Base-by-base conservation (phyloP, 2,888 invertebrate genomes). In the Punctoribates punctum region DNA sequence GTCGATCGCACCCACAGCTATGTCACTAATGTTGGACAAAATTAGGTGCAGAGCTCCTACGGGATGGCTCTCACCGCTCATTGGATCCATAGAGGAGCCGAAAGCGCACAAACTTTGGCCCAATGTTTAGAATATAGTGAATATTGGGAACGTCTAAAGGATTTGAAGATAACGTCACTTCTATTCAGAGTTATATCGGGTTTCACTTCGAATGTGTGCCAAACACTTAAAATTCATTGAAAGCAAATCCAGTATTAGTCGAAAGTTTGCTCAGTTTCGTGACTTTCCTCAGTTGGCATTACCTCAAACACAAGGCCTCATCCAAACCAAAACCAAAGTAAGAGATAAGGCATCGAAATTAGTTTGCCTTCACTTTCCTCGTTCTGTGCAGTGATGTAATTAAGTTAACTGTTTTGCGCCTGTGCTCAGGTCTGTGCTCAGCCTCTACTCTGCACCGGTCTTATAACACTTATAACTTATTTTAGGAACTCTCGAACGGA, bases 301-400 rank as follows among this genome's bases (percentile, higher is more conserved):
- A 70, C 70, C 23, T 70, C 70, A 70, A 60, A 70, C 70, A 70
- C 70, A 70, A 70, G 70, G 70, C 46, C 70, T 70, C 70, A 65
- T 65, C 65, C 38, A 65, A 65, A 62, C 62, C 29, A 23, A 62
- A 65, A n/a, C 65, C 65, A 65, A 70, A 70, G 42, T 70, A 70
- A 70, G 42, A 42, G 70, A 70, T 70, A 70, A 70, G 46, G 42
- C 70, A 65, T 65, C 23, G 11, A 65, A 15, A 65, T 8, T 42
- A 23, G 5, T 70, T 70, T 8, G 25, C 23, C 15, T 27, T 29
- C 13, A 38, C 42, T 70, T 70, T 70, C 70, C 70, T 70, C 70
- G 9, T 62, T 62, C 34, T 34, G 11, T 0, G 1, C 13, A 2
- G 17, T 70, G 42, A 17, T 70, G 42, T 70, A 38, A 29, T 65